A percentile compares a stretch with the other conserved stretches of the same genome.
phyloP scores from a whole-genome alignment of 2,113 vertebrate genomes.

The Xenopus borealis region DNA sequence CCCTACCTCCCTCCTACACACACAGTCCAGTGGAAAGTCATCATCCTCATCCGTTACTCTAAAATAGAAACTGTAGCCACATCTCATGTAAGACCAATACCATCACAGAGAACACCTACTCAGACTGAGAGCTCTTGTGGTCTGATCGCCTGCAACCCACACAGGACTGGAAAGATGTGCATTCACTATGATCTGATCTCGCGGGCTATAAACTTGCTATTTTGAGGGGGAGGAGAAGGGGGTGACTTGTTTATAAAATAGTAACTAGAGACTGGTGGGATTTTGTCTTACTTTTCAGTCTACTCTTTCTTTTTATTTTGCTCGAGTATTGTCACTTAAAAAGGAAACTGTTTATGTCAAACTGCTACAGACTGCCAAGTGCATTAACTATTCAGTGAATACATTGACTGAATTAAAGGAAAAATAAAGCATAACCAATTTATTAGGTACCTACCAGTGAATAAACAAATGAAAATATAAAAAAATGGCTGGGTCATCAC shows the following conservation, averaged over 20 bases:
- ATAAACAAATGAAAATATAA: too few species aligned
- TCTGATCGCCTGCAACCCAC: constrained; percentile 40
- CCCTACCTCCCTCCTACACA: constrained; percentile 32
- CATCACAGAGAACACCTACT: constrained; percentile 39
- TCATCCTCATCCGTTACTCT: constrained; percentile 41
- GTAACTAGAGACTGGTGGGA: neutral
- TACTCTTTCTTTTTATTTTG: neutral
- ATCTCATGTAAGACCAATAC: constrained; percentile 30
- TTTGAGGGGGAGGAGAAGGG: neutral
- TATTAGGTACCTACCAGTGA: too few species aligned
- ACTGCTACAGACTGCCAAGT: too few species aligned
- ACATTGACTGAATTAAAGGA: too few species aligned
- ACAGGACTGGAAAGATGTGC: constrained; percentile 34
- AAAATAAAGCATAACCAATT: too few species aligned
- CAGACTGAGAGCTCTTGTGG: constrained; percentile 39
- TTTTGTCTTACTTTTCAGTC: neutral
- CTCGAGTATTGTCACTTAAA: neutral
- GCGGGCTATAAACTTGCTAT: constrained; percentile 1
- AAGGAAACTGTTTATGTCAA: too few species aligned
- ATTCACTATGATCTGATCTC: constrained; percentile 9
- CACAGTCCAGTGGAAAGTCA: constrained; percentile 43
- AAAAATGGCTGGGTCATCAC: too few species aligned
- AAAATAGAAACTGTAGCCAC: constrained; percentile 41
- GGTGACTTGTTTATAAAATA: constrained; percentile 13
- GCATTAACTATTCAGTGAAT: too few species aligned